Conservation (phyloP, 2,113 vertebrate species). For the Nansenia antarctica region DNA sequence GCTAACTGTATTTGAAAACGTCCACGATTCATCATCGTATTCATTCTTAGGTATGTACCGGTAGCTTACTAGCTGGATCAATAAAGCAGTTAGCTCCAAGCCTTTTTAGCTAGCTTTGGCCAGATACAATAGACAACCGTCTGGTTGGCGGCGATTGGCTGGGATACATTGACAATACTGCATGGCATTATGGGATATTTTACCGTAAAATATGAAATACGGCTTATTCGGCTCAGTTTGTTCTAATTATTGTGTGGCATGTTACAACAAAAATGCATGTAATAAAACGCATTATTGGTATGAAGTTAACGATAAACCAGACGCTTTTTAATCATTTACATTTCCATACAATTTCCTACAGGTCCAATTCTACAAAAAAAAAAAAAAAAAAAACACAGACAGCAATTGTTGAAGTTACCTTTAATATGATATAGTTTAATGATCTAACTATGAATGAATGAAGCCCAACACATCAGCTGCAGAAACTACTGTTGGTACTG, state of each 20-base stretch:
- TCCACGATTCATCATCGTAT: slow-evolving; percentile 38
- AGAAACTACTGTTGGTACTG: neutral
- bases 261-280: no score
- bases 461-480: neutral
- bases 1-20: slow-evolving; percentile 71
- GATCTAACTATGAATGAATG: slow-evolving; percentile 3
- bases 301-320: no score
- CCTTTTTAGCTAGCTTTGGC: no score
- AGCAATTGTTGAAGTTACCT: slow-evolving; percentile 12
- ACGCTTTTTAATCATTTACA: no score
- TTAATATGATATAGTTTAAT: slow-evolving; percentile 40
- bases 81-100: no score
- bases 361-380: no score
- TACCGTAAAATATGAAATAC: slow-evolving; percentile 45
- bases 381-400: neutral
- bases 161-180: slow-evolving; percentile 15
- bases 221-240: no score
- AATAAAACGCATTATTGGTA: no score
- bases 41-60: slow-evolving; percentile 2
- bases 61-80: neutral
- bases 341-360: no score
- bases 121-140: neutral
- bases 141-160: neutral
- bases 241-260: no score
- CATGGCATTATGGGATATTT: slow-evolving; percentile 62